phyloP scores from a whole-genome alignment of 2,113 vertebrate genomes.

The Promerops cafer region DNA sequence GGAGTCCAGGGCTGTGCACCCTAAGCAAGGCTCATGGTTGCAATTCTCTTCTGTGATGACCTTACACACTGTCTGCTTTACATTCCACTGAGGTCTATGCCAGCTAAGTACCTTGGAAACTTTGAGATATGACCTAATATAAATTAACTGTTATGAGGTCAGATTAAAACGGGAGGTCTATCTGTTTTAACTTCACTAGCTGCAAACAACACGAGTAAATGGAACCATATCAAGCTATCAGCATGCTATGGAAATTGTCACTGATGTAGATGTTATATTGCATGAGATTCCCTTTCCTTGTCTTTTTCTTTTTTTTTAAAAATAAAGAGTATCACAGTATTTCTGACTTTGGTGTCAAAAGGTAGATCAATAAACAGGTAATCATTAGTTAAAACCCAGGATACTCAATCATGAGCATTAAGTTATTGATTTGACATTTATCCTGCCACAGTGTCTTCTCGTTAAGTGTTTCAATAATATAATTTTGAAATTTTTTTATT shows the following conservation, averaged over 20 bases:
- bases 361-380: neutral
- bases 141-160: neutral
- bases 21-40: neutral
- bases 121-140: neutral
- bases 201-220: neutral
- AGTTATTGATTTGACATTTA: slow-evolving; percentile 53
- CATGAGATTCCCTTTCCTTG: neutral
- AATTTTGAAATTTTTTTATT: slow-evolving; percentile 25
- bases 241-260: neutral
- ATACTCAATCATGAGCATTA: neutral
- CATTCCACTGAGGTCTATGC: neutral
- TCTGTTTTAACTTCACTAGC: neutral
- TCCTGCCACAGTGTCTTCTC: neutral
- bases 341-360: neutral
- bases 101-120: neutral
- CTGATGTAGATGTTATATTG: neutral
- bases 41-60: neutral
- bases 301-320: neutral
- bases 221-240: neutral
- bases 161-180: neutral
- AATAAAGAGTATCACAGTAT: neutral
- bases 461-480: slow-evolving; percentile 37
- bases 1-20: neutral
- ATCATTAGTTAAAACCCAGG: slow-evolving; percentile 14
- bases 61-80: neutral